Evolutionary conservation across 2,113 vertebrate species (phyloP).

Genomic region (Dicrurus megarhynchus): DNA sequence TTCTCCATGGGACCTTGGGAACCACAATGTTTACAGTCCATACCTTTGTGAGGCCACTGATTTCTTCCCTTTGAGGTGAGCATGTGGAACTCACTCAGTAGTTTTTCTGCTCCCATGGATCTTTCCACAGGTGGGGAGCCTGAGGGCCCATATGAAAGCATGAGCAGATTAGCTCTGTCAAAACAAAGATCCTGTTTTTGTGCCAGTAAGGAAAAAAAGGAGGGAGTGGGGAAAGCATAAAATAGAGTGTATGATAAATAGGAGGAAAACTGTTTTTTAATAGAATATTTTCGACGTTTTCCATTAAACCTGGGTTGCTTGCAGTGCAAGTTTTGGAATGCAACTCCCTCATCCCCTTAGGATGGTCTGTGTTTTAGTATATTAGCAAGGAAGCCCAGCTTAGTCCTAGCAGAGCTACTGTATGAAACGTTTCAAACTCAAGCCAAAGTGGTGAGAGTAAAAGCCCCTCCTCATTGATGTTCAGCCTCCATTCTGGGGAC

Average conservation of each 20-base stretch:
- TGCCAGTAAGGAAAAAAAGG: constrained; percentile 33
- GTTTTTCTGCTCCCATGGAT: background rate
- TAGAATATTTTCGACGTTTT: constrained; percentile 52
- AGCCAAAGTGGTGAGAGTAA: background rate
- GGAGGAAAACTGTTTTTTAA: constrained; percentile 23
- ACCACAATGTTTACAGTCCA: background rate
- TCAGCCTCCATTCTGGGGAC: background rate
- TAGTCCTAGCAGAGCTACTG: constrained; percentile 32
- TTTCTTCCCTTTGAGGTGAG: background rate
- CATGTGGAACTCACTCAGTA: background rate
- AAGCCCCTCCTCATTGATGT: background rate
- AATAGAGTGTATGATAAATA: background rate
- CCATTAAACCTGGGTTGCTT: constrained; percentile 43
- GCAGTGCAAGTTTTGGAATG: constrained; percentile 59
- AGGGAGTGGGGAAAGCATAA: background rate
- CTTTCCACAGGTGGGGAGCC: constrained; percentile 40
- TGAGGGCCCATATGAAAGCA: constrained; percentile 2
- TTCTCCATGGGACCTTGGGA: background rate
- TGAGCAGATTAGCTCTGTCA: constrained; percentile 28
- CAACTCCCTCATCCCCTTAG: constrained; percentile 44
- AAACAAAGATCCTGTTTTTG: constrained; percentile 31
- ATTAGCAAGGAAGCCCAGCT: constrained; percentile 34
- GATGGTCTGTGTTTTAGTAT: constrained; percentile 43
- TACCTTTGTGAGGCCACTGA: background rate
- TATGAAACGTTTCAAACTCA: background rate